These are phyloP conservation scores for Cryptosula pallasiana DNA, from an alignment of 2,888 invertebrate species.

Conservation along the genomic window DNA sequence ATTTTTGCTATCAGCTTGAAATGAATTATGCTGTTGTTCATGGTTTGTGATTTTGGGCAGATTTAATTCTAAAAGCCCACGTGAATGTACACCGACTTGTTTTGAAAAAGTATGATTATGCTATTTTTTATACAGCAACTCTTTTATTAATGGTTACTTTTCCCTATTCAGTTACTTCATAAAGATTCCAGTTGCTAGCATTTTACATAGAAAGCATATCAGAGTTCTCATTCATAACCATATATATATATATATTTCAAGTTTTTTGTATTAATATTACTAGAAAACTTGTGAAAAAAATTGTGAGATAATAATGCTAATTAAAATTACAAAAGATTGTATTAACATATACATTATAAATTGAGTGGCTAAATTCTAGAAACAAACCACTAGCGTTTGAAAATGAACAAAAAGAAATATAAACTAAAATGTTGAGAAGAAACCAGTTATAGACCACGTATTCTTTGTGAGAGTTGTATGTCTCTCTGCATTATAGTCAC, in stretches of 20 bases:
- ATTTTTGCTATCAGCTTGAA: neutral
- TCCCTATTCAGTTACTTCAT: neutral
- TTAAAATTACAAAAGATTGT: too few species aligned
- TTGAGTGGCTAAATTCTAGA: too few species aligned
- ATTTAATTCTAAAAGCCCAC: neutral
- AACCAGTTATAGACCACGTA: too few species aligned
- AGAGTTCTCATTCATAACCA: too few species aligned
- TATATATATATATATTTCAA: too few species aligned
- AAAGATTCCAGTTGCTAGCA: neutral
- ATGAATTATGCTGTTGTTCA: neutral
- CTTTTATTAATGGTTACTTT: neutral
- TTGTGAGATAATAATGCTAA: too few species aligned
- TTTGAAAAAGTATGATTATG: neutral
- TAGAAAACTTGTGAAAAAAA: too few species aligned
- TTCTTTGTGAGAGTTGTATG: neutral
- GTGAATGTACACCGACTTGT: neutral
- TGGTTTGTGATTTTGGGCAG: neutral
- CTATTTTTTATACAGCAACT: neutral
- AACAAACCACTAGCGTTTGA: too few species aligned
- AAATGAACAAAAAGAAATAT: too few species aligned
- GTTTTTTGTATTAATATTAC: too few species aligned
- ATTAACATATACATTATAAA: too few species aligned
- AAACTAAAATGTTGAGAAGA: too few species aligned
- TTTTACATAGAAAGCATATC: neutral
- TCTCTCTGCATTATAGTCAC: slow-evolving; percentile 5